These are phyloP conservation scores for Drosophila varians DNA, from an alignment of 1,140 invertebrate genomes.

Conservation along the genomic window DNA sequence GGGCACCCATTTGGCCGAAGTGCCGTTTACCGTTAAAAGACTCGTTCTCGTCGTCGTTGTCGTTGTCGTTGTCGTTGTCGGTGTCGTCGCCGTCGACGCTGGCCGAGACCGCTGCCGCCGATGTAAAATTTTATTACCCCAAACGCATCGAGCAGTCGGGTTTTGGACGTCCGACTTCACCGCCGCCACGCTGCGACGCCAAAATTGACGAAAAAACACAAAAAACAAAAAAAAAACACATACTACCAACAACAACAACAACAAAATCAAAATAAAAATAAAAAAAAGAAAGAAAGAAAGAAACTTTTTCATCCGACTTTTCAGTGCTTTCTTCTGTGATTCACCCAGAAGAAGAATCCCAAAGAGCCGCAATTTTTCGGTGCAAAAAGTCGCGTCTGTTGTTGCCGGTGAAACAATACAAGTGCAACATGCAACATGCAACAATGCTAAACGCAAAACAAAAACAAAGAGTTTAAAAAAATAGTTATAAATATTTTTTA, in stretches of 20 bases:
- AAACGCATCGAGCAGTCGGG: slow-evolving; percentile 79
- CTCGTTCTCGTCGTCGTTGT: slow-evolving; percentile 33
- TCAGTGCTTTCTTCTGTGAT: background rate
- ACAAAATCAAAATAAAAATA: no score
- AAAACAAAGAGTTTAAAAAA: background rate
- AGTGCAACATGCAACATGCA: slow-evolving; percentile 5
- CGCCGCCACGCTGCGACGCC: slow-evolving; percentile 60
- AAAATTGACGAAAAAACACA: no score
- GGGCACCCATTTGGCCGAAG: background rate
- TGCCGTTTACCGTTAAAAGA: no score
- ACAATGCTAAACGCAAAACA: background rate
- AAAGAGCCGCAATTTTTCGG: background rate
- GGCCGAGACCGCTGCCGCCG: slow-evolving; percentile 34
- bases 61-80: background rate
- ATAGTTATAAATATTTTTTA: no score
- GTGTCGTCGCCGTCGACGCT: slow-evolving; percentile 34
- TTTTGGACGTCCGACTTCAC: slow-evolving; percentile 81
- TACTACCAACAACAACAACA: no score
- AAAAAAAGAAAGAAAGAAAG: no score
- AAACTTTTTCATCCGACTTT: slow-evolving; percentile 1
- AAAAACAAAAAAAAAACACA: no score
- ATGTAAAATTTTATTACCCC: slow-evolving; percentile 82
- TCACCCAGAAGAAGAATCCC: background rate
- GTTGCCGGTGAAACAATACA: slow-evolving; percentile 5
- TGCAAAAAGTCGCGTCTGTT: background rate